Base-by-base conservation (phyloP, 2,888 invertebrate genomes). In the Laspeyria flexula region DNA sequence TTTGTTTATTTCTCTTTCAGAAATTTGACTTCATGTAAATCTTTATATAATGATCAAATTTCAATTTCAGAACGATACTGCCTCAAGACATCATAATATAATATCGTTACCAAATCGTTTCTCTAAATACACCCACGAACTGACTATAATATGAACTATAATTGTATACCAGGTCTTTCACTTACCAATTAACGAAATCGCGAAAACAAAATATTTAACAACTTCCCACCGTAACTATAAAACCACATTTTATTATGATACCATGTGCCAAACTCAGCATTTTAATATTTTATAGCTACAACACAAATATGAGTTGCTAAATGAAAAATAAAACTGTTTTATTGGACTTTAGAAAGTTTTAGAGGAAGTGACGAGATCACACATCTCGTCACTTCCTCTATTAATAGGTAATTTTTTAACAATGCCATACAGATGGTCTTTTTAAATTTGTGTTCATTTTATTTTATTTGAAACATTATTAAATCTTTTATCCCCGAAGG, bases 141-240 rank as follows among this genome's bases (percentile, higher is more conserved):
- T n/a, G n/a, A n/a, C n/a, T n/a, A n/a, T n/a, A n/a, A n/a, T n/a
- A n/a, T n/a, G n/a, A n/a, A n/a, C 38, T 35, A 43, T 51, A 57
- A 54, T 51, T 11, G 38, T 15, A 13, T 30, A 9, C 4, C 31
- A 40, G 16, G 16, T 64, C 70, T 73, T 60, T 68, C 71, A 70
- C 55, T 65, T 56, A 62, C 55, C 60, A 65, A 75, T 74, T 71
- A 71, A 47, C 44, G 50, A 63, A 50, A 25, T 29, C 35, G n/a
- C n/a, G n/a, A 59, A 54, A 60, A 49, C 49, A 49, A 46, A 29
- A 33, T 34, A 35, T 35, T 60, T 65, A 48, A 55, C 31, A 35
- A 39, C 65, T 51, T 60, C 51, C 65, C 46, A 23, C 10, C 40
- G 49, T 48, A 39, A 39, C 42, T 25, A 43, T 45, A 55, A 55